Evolutionary conservation across 2,797 vertebrate genomes (phyloP), one percentile per base, ranked within the genome.

Genomic region (Protosalanx chinensis): DNA sequence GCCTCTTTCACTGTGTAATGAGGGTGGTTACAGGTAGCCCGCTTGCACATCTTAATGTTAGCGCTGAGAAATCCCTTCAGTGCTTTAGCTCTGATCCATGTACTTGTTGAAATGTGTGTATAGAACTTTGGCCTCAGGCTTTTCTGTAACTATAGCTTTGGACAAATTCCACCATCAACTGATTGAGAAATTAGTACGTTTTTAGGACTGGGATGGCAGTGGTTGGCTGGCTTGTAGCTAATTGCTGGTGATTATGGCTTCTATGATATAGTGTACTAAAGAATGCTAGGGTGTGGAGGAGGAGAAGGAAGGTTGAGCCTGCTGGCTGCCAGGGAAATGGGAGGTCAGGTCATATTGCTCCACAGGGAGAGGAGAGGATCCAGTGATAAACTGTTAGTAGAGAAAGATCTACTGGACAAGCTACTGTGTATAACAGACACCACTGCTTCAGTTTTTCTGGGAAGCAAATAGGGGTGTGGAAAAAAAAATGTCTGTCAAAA

Each of bases 301-400:
- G 64, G 64, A 51, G 29, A 46, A 67, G 27, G 65, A 15, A 46
- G 66, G 51, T 3, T 6, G 23, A 29, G 23, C 64, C 41, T 5
- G 13, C 12, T 15, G 46, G 65, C 46, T 67, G 46, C 46, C 64
- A 67, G 6, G 27, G 46, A 10, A 67, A 67, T 27, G 6, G 27
- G 46, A 67, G 65, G 65, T 53, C 65, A 67, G 46, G 65, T 53
- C 65, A 66, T 46, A 67, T 49, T 27, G 49, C 65, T 67, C 13
- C 27, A 30, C 65, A 53, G 65, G 46, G 23, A 67, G 65, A 16
- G 37, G 65, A 53, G 46, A 49, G 41, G 51, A 56, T 5, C 51
- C 51, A 56, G 51, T n/a, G 18, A n/a, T n/a, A 7, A 16, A n/a
- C 51, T 60, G 23, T n/a, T 32, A 32, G 15, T 60, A 33, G 12